phyloP scores from a whole-genome alignment of 2,113 vertebrate genomes.

The Eubucco bourcierii region DNA sequence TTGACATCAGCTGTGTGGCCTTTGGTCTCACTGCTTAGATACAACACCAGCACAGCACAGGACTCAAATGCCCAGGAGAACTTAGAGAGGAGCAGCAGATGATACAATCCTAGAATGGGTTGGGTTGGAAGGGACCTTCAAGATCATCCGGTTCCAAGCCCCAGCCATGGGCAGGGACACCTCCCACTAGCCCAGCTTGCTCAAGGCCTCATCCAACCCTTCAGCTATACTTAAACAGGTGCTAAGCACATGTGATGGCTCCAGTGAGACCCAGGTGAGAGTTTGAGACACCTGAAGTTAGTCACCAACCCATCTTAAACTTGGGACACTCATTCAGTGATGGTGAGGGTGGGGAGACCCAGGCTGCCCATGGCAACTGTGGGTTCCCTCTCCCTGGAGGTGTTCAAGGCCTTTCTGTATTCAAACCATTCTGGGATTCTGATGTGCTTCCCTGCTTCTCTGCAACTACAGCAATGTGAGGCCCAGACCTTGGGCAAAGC shows the following conservation, averaged over 20 bases:
- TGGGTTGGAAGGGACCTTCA: too few relatives aligned
- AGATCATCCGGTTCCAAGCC: too few relatives aligned
- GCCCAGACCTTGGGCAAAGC: not conserved
- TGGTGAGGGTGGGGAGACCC: too few relatives aligned
- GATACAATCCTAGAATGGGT: too few relatives aligned
- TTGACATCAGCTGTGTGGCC: not conserved
- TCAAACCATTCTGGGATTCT: not conserved
- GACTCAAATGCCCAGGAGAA: not conserved
- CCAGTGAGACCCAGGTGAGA: not conserved
- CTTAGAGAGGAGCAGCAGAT: not conserved
- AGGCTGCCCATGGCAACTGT: too few relatives aligned
- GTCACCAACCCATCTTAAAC: not conserved
- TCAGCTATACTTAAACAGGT: not conserved
- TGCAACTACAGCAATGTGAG: not conserved
- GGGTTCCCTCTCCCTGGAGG: too few relatives aligned
- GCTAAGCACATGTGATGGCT: not conserved
- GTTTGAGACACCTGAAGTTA: not conserved
- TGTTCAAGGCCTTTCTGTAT: too few relatives aligned
- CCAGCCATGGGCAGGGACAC: too few relatives aligned
- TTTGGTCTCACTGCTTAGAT: not conserved
- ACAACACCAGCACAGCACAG: not conserved
- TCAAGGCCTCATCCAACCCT: too few relatives aligned
- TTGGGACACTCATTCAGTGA: not conserved
- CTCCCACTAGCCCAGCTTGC: too few relatives aligned
- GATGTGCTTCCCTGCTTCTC: not conserved